phyloP scores from a whole-genome alignment of 2,797 vertebrate species.

The Rousettus madagascariensis region DNA sequence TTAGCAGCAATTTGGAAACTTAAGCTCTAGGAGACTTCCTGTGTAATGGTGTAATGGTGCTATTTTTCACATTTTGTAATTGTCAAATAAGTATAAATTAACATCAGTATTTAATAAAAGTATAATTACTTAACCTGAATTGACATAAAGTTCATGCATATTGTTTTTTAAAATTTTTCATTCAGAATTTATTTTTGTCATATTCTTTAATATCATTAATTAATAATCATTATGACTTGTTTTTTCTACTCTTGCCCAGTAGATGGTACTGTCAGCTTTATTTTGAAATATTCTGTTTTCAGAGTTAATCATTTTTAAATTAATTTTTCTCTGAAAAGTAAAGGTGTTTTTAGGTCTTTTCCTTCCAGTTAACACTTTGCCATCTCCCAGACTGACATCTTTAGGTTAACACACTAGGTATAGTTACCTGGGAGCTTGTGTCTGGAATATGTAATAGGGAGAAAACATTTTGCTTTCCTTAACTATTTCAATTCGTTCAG shows the following conservation, averaged over 20 bases:
- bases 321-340: background rate
- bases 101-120: background rate
- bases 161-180: background rate
- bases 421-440: background rate
- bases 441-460: background rate
- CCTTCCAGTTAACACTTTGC: background rate
- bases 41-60: background rate
- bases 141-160: background rate
- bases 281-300: conserved; percentile 77
- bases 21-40: background rate
- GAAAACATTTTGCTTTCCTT: background rate
- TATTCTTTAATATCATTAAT: conserved; percentile 62
- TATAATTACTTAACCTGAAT: background rate
- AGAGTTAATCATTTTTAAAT: background rate
- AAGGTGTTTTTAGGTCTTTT: conserved; percentile 50
- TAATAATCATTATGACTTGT: conserved; percentile 59
- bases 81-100: background rate
- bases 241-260: conserved; percentile 84
- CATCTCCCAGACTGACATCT: background rate
- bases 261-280: conserved; percentile 86
- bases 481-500: background rate
- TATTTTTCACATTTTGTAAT: background rate
- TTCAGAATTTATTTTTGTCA: conserved; percentile 18
- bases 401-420: background rate
- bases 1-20: background rate